These are phyloP conservation scores for Nibea coibor DNA, from an alignment of 2,113 vertebrate genomes.

Conservation along the genomic window DNA sequence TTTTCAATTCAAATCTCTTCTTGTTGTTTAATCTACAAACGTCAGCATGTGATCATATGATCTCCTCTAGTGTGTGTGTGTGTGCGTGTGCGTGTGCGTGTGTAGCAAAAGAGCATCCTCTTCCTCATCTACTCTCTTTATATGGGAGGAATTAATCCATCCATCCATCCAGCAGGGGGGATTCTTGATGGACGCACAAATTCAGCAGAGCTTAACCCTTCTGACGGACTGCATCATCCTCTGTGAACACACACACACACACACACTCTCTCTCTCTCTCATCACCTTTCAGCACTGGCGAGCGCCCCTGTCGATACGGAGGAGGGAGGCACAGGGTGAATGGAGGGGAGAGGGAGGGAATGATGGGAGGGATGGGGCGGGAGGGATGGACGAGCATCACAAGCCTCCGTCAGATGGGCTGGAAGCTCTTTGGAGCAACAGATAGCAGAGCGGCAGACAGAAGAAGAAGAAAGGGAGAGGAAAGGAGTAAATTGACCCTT, in stretches of 20 bases:
- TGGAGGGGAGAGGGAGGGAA: constrained; percentile 35
- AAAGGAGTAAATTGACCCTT: not conserved
- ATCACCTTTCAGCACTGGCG: constrained; percentile 66
- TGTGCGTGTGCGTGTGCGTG: constrained; percentile 30
- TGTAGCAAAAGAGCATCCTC: constrained; percentile 47
- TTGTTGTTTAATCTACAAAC: not conserved
- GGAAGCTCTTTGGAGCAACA: constrained; percentile 61
- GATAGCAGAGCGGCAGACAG: constrained; percentile 29
- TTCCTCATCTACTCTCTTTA: constrained; percentile 18
- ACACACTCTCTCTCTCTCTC: constrained; percentile 60
- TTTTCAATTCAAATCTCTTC: not conserved
- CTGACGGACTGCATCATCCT: constrained; percentile 56
- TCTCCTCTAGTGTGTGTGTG: not conserved
- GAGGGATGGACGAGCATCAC: constrained; percentile 38
- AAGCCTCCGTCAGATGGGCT: constrained; percentile 52
- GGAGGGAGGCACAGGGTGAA: constrained; percentile 50
- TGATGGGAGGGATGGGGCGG: not conserved
- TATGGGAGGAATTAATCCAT: constrained; percentile 66
- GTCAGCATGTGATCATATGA: not conserved
- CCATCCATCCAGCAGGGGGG: constrained; percentile 29
- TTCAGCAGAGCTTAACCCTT: constrained; percentile 73
- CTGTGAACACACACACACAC: constrained; percentile 30
- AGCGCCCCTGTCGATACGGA: constrained; percentile 37
- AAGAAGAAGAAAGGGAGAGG: constrained; percentile 22
- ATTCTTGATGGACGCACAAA: constrained; percentile 68